Evolutionary conservation across 2,113 vertebrate genomes (phyloP).

Genomic region (Montifringilla adamsi): DNA sequence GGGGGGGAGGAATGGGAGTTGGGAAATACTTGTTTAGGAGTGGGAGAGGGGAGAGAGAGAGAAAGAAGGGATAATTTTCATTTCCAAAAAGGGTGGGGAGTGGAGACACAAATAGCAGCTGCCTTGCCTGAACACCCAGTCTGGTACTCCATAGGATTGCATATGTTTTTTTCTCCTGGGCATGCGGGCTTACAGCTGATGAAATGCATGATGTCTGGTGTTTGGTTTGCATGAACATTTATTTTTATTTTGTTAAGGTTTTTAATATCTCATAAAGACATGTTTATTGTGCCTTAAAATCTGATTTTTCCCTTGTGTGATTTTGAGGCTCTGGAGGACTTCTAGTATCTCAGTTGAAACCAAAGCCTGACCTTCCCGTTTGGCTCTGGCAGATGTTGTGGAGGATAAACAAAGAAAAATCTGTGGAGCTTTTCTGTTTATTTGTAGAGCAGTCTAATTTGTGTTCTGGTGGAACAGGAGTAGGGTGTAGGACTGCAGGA

Average conservation of each 20-base stretch:
- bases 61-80: not conserved
- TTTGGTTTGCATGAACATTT: not conserved
- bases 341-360: not conserved
- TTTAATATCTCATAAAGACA: slow-evolving; percentile 21
- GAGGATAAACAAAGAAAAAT: not conserved
- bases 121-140: not conserved
- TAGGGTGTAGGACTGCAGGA: not conserved
- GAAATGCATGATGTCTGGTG: not conserved
- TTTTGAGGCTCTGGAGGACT: slow-evolving; percentile 33
- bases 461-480: not conserved
- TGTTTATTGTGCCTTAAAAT: slow-evolving; percentile 53
- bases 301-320: slow-evolving; percentile 16
- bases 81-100: not conserved
- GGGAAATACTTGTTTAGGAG: not conserved
- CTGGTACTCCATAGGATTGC: not conserved
- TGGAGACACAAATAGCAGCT: not conserved
- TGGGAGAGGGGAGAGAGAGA: not conserved
- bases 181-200: not conserved
- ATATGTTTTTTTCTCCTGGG: not conserved
- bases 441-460: not conserved
- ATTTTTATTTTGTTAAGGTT: slow-evolving; percentile 23
- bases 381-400: not conserved
- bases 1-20: not conserved
- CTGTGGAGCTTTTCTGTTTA: not conserved
- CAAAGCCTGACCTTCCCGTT: not conserved